phyloP scores from a whole-genome alignment of 2,113 vertebrate species.

The Microtus pennsylvanicus region DNA sequence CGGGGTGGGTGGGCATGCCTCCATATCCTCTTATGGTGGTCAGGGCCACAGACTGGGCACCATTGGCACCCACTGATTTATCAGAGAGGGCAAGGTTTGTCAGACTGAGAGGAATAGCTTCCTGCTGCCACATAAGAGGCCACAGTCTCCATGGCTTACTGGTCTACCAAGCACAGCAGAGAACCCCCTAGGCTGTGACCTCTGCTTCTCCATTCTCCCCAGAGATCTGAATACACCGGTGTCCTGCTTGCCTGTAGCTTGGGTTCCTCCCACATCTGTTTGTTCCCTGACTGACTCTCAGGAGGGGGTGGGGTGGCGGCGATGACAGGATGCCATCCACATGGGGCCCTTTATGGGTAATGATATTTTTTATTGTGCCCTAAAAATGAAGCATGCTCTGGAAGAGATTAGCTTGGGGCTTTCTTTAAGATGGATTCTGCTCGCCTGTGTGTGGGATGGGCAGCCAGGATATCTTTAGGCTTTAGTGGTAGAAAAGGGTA shows the following conservation, averaged over 20 bases:
- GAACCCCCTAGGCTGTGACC: too few species aligned
- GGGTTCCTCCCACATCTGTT: constrained; percentile 57
- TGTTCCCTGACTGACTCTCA: not conserved
- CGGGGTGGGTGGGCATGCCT: not conserved
- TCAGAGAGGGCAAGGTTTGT: not conserved
- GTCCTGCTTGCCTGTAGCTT: not conserved
- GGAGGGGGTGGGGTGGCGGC: not conserved
- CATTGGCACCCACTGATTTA: not conserved
- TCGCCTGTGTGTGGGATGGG: not conserved
- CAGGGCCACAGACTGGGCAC: not conserved
- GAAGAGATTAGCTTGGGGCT: not conserved
- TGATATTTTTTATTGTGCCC: constrained; percentile 70
- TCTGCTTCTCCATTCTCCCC: not conserved
- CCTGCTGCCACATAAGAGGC: not conserved
- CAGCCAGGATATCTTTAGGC: not conserved
- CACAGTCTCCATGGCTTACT: too few species aligned
- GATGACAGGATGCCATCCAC: constrained; percentile 70
- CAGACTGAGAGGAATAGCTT: too few species aligned
- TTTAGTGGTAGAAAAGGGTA: not conserved
- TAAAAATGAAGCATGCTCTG: constrained; percentile 67
- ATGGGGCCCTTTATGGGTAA: constrained; percentile 52
- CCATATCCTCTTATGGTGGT: not conserved
- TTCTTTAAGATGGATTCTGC: not conserved
- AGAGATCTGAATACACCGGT: not conserved
- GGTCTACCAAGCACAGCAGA: not conserved